Conservation (phyloP, 2,113 vertebrate species). For the Lagopus leucura region DNA sequence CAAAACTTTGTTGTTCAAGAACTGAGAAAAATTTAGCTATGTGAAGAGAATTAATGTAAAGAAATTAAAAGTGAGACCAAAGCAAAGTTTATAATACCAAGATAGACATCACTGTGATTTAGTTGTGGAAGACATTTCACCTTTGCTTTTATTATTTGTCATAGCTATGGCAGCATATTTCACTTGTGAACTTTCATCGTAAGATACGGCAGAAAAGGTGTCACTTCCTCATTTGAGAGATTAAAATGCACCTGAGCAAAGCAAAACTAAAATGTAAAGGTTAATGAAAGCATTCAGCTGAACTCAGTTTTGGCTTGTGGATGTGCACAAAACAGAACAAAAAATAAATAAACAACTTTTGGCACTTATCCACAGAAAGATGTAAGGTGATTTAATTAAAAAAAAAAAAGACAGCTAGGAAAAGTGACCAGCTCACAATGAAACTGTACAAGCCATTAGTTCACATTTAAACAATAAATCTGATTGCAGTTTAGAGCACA, state of each 20-base stretch:
- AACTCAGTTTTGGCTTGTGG: background rate
- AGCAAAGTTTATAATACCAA: background rate
- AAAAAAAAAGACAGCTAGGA: background rate
- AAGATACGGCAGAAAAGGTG: background rate
- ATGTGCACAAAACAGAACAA: background rate
- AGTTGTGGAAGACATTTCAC: conserved; percentile 40
- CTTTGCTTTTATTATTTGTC: background rate
- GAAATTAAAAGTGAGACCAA: background rate
- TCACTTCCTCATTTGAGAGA: background rate
- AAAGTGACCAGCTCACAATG: background rate
- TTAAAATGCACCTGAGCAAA: conserved; percentile 11
- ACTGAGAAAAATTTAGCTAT: background rate
- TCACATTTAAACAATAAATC: conserved; percentile 34
- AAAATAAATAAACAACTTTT: background rate
- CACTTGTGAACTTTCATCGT: background rate
- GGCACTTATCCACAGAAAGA: conserved; percentile 14
- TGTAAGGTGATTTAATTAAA: background rate
- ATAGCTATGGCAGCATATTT: background rate
- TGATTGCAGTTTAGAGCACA: conserved; percentile 36
- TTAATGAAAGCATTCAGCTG: background rate
- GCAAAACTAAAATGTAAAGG: background rate
- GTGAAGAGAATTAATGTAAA: background rate
- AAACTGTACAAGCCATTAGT: conserved; percentile 38
- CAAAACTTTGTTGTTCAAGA: background rate
- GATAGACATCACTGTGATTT: background rate